Percentiles rank a stretch among this genome's conserved stretches.
Evolutionary conservation across 1,140 invertebrate species (phyloP).

Genomic region (Rhyzopertha dominica): DNA sequence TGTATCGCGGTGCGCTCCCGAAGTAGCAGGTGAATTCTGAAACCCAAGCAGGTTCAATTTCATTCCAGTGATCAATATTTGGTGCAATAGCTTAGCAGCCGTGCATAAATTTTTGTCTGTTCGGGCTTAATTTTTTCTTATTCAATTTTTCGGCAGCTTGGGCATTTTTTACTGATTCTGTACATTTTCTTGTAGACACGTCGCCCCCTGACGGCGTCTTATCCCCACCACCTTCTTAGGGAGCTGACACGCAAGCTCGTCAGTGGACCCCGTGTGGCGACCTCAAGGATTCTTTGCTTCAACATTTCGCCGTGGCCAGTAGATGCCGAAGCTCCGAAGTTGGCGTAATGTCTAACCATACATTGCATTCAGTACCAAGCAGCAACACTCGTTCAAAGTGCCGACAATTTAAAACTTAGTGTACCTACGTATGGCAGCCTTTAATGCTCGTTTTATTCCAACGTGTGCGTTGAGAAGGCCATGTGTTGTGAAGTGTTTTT

Average conservation of each 20-base stretch:
- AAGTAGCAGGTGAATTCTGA: neutral
- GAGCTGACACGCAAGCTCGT: constrained; percentile 10
- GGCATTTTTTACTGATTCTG: neutral
- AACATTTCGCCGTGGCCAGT: constrained; percentile 5
- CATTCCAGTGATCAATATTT: constrained; percentile 1
- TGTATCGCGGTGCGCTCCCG: constrained; percentile 4
- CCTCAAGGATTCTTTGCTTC: constrained; percentile 8
- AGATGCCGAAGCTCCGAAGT: neutral
- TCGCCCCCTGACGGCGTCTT: constrained; percentile 11
- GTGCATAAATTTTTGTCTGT: neutral
- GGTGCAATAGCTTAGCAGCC: neutral
- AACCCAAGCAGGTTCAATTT: neutral
- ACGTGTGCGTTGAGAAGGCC: neutral
- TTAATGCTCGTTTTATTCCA: neutral
- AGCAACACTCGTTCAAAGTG: too few species aligned
- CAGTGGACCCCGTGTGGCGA: neutral
- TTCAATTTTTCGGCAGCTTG: neutral
- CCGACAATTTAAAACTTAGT: too few species aligned
- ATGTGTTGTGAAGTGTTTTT: neutral
- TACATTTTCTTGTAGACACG: neutral
- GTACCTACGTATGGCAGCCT: neutral
- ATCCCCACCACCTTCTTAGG: constrained; percentile 14
- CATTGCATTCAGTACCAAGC: too few species aligned
- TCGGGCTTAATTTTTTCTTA: neutral
- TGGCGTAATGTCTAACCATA: neutral